These are phyloP conservation scores for Meda fulgida DNA, from an alignment of 2,797 vertebrate species.

Conservation along the genomic window DNA sequence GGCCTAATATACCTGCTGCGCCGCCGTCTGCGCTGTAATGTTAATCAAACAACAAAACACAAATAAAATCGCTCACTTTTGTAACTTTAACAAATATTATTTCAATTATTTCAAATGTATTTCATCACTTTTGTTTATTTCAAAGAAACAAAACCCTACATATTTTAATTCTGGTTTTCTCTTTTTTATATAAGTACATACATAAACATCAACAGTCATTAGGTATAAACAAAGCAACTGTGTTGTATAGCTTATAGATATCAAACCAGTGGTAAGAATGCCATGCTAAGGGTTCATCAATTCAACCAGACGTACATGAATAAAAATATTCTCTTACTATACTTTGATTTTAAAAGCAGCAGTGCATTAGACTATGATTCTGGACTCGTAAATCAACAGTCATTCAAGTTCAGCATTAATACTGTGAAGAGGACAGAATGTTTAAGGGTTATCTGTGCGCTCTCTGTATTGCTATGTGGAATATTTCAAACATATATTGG, in stretches of 20 bases:
- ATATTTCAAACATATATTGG: slow-evolving; percentile 8
- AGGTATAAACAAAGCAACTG: slow-evolving; percentile 70
- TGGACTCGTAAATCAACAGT: slow-evolving; percentile 32
- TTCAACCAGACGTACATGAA: slow-evolving; percentile 46
- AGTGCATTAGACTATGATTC: slow-evolving; percentile 23
- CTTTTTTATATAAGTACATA: slow-evolving; percentile 29
- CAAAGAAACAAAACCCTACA: background rate
- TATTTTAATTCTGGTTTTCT: background rate
- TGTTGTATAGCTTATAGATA: slow-evolving; percentile 72
- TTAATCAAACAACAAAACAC: too few species aligned
- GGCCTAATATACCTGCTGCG: too few species aligned
- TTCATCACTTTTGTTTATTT: background rate
- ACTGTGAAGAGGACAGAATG: background rate
- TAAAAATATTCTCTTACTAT: slow-evolving; percentile 30
- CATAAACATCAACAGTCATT: slow-evolving; percentile 39
- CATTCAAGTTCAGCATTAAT: slow-evolving; percentile 26
- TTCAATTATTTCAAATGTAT: too few species aligned
- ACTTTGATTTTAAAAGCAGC: slow-evolving; percentile 42
- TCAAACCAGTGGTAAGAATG: slow-evolving; percentile 75
- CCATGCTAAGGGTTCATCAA: slow-evolving; percentile 26
- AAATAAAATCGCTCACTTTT: too few species aligned
- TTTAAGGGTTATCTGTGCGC: background rate
- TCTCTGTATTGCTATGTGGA: slow-evolving; percentile 26
- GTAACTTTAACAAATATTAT: too few species aligned
- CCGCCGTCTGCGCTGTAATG: too few species aligned